Conservation (phyloP, 2,888 invertebrate species). For the Creontiades dilutus region DNA sequence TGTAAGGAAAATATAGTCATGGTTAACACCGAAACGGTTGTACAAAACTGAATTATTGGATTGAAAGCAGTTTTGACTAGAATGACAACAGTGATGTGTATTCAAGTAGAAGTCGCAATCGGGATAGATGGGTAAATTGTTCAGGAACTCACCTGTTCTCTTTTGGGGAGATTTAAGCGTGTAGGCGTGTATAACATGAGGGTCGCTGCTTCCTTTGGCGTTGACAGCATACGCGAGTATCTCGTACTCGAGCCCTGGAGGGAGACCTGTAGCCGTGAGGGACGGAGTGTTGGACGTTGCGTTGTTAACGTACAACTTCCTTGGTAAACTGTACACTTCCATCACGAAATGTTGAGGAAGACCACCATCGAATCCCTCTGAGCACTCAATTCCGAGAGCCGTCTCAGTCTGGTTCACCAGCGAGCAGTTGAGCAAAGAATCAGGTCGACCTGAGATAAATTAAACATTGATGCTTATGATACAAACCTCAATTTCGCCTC, state of each 20-base stretch:
- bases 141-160: constrained; percentile 74
- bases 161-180: constrained; percentile 85
- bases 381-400: constrained; percentile 86
- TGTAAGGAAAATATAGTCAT: too few relatives aligned
- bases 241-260: constrained; percentile 85
- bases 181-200: constrained; percentile 84
- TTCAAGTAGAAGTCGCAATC: too few relatives aligned
- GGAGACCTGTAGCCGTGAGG: constrained; percentile 84
- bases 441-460: constrained; percentile 83
- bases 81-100: too few relatives aligned
- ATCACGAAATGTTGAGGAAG: constrained; percentile 86
- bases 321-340: constrained; percentile 83
- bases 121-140: too few relatives aligned
- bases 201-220: constrained; percentile 85
- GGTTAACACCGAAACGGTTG: too few relatives aligned
- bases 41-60: too few relatives aligned
- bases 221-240: constrained; percentile 86
- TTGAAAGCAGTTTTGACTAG: too few relatives aligned
- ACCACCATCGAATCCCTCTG: constrained; percentile 88
- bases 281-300: constrained; percentile 82
- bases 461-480: background rate
- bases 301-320: constrained; percentile 80
- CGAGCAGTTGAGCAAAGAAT: constrained; percentile 86
- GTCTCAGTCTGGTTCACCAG: constrained; percentile 87
- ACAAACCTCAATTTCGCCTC: too few relatives aligned